Evolutionary conservation across 1,140 invertebrate species (phyloP), one percentile per base, ranked within the genome.

Genomic region (Bilobella aurantiaca): DNA sequence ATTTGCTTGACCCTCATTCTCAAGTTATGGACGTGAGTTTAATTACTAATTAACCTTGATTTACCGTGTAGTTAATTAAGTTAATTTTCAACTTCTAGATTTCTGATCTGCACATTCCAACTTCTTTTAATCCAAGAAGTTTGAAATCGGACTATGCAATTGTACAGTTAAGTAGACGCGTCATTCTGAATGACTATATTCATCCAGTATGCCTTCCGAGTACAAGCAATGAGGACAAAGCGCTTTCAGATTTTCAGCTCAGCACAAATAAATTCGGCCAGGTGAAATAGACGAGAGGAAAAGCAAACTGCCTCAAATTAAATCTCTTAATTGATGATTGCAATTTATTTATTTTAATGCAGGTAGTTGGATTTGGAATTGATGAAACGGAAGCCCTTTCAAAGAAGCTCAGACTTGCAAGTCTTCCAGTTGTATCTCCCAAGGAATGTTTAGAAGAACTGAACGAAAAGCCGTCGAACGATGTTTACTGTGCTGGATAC

Each of bases 91-190:
- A 5, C 2, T 53, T 53, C 25, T 5, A 14, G 28, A 23, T 32
- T 49, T 28, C n/a, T 63, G 62, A 37, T 58, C 25, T 32, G 47
- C 12, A 27, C 32, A 42, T 32, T 49, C n/a, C 31, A 53, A 28
- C 29, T 67, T 3, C 65, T 62, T 14, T 63, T 21, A 53, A 63
- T 59, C 16, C 27, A 16, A 31, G 56, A 49, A 67, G 25, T 37
- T 29, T 46, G 0, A 32, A 58, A 57, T 63, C 65, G 8, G 79
- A 81, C 65, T 79, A 81, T 28, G 79, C 79, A 25, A 66, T 81
- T 2, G 69, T 81, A 1, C 74, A 77, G 53, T 68, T 81, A 5
- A 71, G 71, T 18, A 61, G 74, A 32, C 75, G 76, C 1, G 76
- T 79, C 2, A 58, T 61, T 8, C 79, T 76, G 68, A 68, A 73